Conservation (phyloP, 2,113 vertebrate species). For the Leucopsar rothschildi region DNA sequence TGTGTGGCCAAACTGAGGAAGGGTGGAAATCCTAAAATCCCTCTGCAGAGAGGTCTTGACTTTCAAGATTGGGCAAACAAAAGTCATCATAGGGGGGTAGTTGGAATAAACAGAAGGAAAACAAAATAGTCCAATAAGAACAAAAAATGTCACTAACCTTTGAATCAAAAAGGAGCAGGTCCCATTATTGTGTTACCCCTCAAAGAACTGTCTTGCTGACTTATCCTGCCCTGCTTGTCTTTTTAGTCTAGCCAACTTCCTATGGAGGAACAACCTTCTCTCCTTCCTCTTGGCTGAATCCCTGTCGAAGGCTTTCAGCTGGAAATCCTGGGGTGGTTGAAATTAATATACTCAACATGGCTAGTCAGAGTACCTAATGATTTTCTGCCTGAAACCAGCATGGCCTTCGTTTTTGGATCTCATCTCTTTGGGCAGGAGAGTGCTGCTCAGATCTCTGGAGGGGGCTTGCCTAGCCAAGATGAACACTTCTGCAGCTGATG, state of each 20-base stretch:
- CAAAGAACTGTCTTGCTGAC: neutral
- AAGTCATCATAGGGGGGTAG: rapidly evolving
- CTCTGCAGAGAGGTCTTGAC: neutral
- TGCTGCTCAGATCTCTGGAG: neutral
- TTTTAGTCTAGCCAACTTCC: neutral
- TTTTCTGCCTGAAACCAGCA: neutral
- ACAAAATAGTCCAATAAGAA: neutral
- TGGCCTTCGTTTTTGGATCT: neutral
- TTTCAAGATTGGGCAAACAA: neutral
- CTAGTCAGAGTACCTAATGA: neutral
- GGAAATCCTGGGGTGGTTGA: neutral
- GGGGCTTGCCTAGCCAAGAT: neutral
- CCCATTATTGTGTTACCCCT: neutral
- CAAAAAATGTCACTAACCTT: neutral
- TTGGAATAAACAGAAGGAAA: neutral
- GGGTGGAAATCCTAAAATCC: neutral
- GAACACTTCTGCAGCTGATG: slow-evolving; percentile 1
- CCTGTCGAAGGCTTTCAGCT: neutral
- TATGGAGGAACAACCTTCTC: neutral
- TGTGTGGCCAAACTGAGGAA: neutral
- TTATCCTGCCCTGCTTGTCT: neutral
- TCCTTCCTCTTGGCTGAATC: neutral
- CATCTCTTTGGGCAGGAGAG: neutral
- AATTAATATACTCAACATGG: neutral
- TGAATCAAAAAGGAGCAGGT: neutral